Evolutionary conservation across 2,113 vertebrate genomes (phyloP).

Genomic region (Addax nasomaculatus): DNA sequence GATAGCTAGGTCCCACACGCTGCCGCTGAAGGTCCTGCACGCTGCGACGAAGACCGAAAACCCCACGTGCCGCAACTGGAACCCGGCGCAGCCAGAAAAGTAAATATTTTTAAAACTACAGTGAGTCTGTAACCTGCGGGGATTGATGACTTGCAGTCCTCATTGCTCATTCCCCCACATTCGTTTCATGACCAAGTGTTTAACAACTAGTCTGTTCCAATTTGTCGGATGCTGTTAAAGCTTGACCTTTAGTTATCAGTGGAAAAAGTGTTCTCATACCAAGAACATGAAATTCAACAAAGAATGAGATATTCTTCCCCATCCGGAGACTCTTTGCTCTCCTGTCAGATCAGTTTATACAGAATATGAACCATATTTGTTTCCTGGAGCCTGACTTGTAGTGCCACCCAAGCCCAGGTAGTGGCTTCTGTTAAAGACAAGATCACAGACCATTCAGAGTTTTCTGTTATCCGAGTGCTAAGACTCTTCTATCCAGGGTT

Average conservation of each 20-base stretch:
- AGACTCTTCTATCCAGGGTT: background rate
- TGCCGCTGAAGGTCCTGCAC: background rate
- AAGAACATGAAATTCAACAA: background rate
- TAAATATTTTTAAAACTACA: background rate
- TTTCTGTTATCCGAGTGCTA: background rate
- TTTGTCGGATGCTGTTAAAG: background rate
- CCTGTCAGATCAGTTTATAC: background rate
- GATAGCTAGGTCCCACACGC: background rate
- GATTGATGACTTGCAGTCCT: background rate
- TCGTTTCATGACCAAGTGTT: background rate
- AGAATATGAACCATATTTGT: accelerated
- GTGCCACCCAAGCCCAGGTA: accelerated
- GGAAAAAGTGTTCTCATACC: background rate
- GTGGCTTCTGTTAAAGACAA: background rate
- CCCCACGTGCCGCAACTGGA: background rate
- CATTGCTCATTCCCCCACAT: background rate
- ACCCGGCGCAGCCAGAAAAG: background rate
- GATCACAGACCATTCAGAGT: no score
- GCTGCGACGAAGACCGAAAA: accelerated
- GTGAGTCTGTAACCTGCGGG: background rate
- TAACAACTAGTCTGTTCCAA: background rate
- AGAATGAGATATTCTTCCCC: background rate
- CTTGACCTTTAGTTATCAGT: background rate
- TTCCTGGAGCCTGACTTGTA: background rate
- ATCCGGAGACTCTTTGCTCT: background rate